Evolutionary conservation across 2,888 invertebrate species (phyloP).

Genomic region (Hirtodrosophila histrioides): DNA sequence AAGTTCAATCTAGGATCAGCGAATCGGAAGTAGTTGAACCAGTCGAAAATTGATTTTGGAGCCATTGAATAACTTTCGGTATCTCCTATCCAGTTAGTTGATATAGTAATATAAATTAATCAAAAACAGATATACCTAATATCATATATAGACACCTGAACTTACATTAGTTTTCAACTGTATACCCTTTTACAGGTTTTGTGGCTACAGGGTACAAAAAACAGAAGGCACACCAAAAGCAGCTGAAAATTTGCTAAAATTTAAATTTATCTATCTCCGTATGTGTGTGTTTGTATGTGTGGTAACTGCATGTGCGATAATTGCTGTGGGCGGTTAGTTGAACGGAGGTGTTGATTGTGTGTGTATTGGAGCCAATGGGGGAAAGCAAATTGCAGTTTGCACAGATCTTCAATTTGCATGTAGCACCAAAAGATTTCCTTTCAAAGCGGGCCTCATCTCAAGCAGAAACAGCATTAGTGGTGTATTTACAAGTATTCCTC

Average conservation of each 20-base stretch:
- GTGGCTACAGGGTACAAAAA: conserved; percentile 14
- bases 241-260: conserved; percentile 55
- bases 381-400: conserved; percentile 27
- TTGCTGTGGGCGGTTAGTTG: conserved; percentile 45
- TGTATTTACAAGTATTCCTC: not conserved
- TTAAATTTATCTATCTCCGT: conserved; percentile 57
- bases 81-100: too few relatives aligned
- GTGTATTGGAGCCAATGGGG: conserved; percentile 6
- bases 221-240: conserved; percentile 22
- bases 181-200: too few relatives aligned
- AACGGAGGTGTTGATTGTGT: conserved; percentile 38
- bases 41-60: too few relatives aligned
- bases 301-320: conserved; percentile 47
- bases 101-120: too few relatives aligned
- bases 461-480: too few relatives aligned
- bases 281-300: conserved; percentile 9
- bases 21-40: too few relatives aligned
- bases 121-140: too few relatives aligned
- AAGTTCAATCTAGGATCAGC: too few relatives aligned
- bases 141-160: too few relatives aligned
- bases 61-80: too few relatives aligned
- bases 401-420: conserved; percentile 27
- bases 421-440: not conserved
- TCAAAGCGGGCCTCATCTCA: not conserved
- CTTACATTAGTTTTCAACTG: too few relatives aligned